phyloP scores from a whole-genome alignment of 2,113 vertebrate genomes.

The Chloropsis cyanopogon region DNA sequence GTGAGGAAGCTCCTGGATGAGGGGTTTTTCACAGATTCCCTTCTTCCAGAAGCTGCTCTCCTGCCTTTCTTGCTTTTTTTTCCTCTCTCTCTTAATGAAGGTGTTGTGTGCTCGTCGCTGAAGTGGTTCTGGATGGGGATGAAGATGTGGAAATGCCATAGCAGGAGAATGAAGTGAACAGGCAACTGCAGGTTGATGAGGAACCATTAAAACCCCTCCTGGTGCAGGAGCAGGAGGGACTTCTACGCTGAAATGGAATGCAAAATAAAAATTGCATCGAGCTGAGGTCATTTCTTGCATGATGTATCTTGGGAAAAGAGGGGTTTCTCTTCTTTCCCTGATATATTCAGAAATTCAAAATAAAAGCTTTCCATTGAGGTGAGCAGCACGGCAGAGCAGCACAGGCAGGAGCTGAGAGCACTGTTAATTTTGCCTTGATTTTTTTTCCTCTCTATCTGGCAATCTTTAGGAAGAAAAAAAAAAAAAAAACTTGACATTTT shows the following conservation, averaged over 20 bases:
- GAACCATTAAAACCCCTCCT: background rate
- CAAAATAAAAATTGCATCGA: slow-evolving; percentile 40
- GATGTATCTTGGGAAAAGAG: slow-evolving; percentile 24
- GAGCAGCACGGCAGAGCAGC: background rate
- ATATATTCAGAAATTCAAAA: slow-evolving; percentile 20
- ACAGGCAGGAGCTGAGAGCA: fast-evolving
- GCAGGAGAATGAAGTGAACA: background rate
- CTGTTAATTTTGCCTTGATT: background rate
- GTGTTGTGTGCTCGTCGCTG: background rate
- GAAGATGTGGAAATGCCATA: background rate
- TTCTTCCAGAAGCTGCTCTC: background rate
- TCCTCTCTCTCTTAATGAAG: slow-evolving; percentile 3
- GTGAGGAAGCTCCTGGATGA: background rate
- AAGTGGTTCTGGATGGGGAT: slow-evolving; percentile 6
- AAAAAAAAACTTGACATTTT: slow-evolving; percentile 7
- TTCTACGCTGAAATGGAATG: slow-evolving; percentile 44
- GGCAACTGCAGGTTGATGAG: background rate
- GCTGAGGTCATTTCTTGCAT: slow-evolving; percentile 52
- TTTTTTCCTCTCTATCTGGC: background rate
- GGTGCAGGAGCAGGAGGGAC: background rate
- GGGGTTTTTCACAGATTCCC: background rate
- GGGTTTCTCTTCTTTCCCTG: slow-evolving; percentile 5
- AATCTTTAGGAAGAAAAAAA: background rate
- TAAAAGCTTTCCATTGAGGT: slow-evolving; percentile 13
- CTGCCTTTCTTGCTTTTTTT: background rate